Evolutionary conservation across 2,888 invertebrate species (phyloP).

Genomic region (Syrista parreyssii): DNA sequence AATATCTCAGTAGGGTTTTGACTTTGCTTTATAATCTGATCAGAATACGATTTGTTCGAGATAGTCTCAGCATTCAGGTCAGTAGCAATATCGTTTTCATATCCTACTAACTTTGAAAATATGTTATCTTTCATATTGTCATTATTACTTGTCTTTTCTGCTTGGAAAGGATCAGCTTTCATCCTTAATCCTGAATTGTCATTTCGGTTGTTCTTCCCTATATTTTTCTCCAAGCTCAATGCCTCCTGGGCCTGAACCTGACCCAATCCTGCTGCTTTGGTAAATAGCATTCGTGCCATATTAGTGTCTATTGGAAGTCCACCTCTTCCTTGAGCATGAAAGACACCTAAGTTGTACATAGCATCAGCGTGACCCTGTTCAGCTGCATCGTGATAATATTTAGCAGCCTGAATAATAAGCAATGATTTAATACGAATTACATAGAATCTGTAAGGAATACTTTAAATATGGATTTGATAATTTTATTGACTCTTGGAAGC

Average conservation of each 20-base stretch:
- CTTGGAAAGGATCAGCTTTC: neutral
- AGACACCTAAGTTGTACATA: conserved; percentile 77
- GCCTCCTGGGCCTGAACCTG: conserved; percentile 71
- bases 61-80: conserved; percentile 9
- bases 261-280: conserved; percentile 71
- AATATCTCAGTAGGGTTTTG: conserved; percentile 41
- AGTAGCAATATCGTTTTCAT: conserved; percentile 7
- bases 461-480: neutral
- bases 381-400: conserved; percentile 75
- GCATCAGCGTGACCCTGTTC: conserved; percentile 74
- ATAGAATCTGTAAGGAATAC: neutral
- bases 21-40: conserved; percentile 1
- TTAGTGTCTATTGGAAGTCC: conserved; percentile 68
- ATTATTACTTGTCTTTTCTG: conserved; percentile 1
- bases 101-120: conserved; percentile 3
- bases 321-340: conserved; percentile 75
- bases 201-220: conserved; percentile 6
- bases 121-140: neutral
- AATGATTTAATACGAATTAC: conserved; percentile 3
- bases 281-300: conserved; percentile 70
- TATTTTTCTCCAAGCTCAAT: conserved; percentile 54
- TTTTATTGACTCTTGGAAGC: neutral
- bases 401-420: conserved; percentile 70
- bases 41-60: conserved; percentile 13
- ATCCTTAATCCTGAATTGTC: neutral